Evolutionary conservation across 2,888 invertebrate genomes (phyloP), one percentile per base, ranked within the genome.

Genomic region (Rotaria socialis): DNA sequence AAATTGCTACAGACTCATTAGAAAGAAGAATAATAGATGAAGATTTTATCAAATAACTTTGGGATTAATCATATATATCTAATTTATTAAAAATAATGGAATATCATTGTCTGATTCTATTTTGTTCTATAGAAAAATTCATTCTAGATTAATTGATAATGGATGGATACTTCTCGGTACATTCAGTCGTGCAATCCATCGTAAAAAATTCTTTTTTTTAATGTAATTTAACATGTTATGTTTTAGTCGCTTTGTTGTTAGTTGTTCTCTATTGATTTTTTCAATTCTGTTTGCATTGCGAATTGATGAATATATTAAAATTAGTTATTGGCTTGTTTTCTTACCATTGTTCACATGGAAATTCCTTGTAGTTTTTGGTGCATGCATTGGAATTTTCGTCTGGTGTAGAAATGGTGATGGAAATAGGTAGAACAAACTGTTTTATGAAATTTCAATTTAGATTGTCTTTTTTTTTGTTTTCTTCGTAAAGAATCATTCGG

Each of bases 321-420:
- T 96, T 95, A 96, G 95, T 85, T 97, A 95, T 92, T 97, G 97
- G 96, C 94, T 95, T 14, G 94, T 99, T 80, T 98, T 99, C 91
- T 93, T 95, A 43, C 98, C 99, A 85, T 94, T 99, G 90, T 99
- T 97, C 97, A 94, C 96, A 89, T 98, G 98, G 96, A 98, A 99
- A 88, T 86, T 90, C 88, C 93, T 96, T 90, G 97, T 96, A 27
- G 94, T 97, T 74, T 90, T 94, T 86, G 98, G 97, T 87, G 96
- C 97, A 74, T 93, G 94, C 85, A 93, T 96, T 87, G 98, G 98
- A 85, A 95, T 96, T 89, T 95, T 95, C 90, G 94, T 97, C 35
- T 98, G 97, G 96, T 96, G 96, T 94, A 94, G 95, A 89, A 67
- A 27, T 27, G 67, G 67, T 19, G 67, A 67, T 35, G 0, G 8